These are phyloP conservation scores for Rhagium mordax DNA, from an alignment of 2,888 invertebrate genomes.

Conservation along the genomic window DNA sequence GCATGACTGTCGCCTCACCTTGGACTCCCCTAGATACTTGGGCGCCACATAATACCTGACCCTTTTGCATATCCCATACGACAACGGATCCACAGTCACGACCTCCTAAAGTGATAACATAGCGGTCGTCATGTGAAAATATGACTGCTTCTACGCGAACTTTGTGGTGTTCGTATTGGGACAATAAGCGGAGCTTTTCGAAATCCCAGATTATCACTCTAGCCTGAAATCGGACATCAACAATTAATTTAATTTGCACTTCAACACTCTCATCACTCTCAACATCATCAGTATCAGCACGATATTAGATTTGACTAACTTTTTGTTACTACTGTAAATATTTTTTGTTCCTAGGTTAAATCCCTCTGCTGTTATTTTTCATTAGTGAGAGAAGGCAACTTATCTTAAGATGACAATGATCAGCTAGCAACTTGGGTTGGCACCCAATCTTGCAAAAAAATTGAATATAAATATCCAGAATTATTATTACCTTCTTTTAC, in stretches of 20 bases:
- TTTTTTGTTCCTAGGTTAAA: too few relatives aligned
- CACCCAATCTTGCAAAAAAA: too few relatives aligned
- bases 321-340: too few relatives aligned
- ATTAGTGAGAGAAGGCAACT: too few relatives aligned
- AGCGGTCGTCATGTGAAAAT: slow-evolving; percentile 86
- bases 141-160: slow-evolving; percentile 89
- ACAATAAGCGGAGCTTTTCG: slow-evolving; percentile 74
- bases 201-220: slow-evolving; percentile 92
- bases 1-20: slow-evolving; percentile 65
- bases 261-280: not conserved
- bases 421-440: too few relatives aligned
- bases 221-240: slow-evolving; percentile 70
- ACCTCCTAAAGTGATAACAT: slow-evolving; percentile 83
- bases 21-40: slow-evolving; percentile 64
- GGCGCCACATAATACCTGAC: slow-evolving; percentile 70
- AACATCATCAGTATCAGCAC: too few relatives aligned
- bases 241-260: not conserved
- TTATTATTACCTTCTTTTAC: too few relatives aligned
- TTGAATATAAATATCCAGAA: too few relatives aligned
- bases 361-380: too few relatives aligned
- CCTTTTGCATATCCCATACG: slow-evolving; percentile 82
- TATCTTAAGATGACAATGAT: too few relatives aligned
- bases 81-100: slow-evolving; percentile 91
- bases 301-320: too few relatives aligned
- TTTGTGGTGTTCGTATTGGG: slow-evolving; percentile 88